Evolutionary conservation across 2,113 vertebrate species (phyloP).

Genomic region (Arenaria interpres): DNA sequence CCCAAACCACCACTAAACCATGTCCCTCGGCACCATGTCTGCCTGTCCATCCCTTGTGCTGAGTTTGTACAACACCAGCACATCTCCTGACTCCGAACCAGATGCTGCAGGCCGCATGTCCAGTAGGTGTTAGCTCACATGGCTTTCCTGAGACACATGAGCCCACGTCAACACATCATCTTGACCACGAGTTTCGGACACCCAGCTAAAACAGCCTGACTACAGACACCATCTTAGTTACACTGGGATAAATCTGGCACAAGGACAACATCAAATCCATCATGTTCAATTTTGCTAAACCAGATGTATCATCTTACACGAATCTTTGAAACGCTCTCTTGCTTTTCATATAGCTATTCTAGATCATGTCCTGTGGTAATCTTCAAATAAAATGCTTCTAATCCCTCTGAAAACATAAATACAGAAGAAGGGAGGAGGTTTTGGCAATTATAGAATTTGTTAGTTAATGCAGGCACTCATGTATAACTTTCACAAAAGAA

Average conservation of each 20-base stretch:
- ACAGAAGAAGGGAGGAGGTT: background rate
- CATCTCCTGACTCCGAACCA: too few relatives aligned
- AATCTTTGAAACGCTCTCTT: background rate
- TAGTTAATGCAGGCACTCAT: background rate
- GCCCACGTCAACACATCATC: background rate
- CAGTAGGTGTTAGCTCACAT: background rate
- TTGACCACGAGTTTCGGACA: background rate
- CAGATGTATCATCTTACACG: conserved; percentile 33
- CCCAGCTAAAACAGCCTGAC: background rate
- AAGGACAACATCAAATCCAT: background rate
- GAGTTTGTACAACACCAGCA: background rate
- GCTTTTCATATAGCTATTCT: conserved; percentile 51
- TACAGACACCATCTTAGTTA: background rate
- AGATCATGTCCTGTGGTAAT: conserved; percentile 57
- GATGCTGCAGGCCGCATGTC: background rate
- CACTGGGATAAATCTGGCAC: background rate
- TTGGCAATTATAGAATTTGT: background rate
- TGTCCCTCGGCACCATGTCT: background rate
- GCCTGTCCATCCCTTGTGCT: background rate
- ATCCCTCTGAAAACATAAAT: conserved; percentile 54
- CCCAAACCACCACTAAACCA: background rate
- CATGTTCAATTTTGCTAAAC: background rate
- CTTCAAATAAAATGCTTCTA: conserved; percentile 57
- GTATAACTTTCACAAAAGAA: background rate
- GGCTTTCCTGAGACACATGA: background rate